phyloP scores from a whole-genome alignment of 2,888 invertebrate species.

The Neoascia interrupta region DNA sequence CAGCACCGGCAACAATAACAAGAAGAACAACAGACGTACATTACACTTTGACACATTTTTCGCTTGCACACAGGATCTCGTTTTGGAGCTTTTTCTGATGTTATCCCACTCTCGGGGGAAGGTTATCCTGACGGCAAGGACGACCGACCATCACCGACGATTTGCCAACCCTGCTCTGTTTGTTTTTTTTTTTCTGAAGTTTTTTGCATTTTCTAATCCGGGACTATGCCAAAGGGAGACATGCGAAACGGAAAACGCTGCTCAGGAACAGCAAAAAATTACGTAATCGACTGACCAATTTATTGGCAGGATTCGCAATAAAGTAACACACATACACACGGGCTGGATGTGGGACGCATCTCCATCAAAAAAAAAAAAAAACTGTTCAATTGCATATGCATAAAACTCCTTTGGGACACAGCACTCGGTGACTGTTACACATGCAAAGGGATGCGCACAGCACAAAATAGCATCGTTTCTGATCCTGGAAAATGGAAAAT shows the following conservation, averaged over 20 bases:
- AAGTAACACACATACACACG: slow-evolving; percentile 32
- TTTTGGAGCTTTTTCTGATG: slow-evolving; percentile 11
- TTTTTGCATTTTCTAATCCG: slow-evolving; percentile 19
- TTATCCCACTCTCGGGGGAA: slow-evolving; percentile 33
- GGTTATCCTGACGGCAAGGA: slow-evolving; percentile 44
- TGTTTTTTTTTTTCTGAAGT: slow-evolving; percentile 6
- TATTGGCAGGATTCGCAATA: slow-evolving; percentile 58
- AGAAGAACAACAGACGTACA: slow-evolving; percentile 47
- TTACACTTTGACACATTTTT: slow-evolving; percentile 62
- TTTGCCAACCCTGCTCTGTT: not conserved
- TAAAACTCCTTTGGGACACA: slow-evolving; percentile 19
- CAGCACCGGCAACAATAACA: slow-evolving; percentile 10
- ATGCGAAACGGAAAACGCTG: not conserved
- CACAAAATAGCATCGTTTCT: slow-evolving; percentile 7
- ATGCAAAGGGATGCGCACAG: slow-evolving; percentile 8
- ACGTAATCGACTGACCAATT: slow-evolving; percentile 59
- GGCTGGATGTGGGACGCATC: not conserved
- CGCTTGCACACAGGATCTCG: slow-evolving; percentile 24
- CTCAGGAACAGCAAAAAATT: slow-evolving; percentile 5
- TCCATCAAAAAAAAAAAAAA: not conserved
- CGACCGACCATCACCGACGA: slow-evolving; percentile 9
- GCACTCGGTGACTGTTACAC: slow-evolving; percentile 43
- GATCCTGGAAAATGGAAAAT: slow-evolving; percentile 49
- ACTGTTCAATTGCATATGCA: slow-evolving; percentile 23
- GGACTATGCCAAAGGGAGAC: slow-evolving; percentile 1